phyloP scores from a whole-genome alignment of 2,888 invertebrate genomes.

The Melanargia galathea region DNA sequence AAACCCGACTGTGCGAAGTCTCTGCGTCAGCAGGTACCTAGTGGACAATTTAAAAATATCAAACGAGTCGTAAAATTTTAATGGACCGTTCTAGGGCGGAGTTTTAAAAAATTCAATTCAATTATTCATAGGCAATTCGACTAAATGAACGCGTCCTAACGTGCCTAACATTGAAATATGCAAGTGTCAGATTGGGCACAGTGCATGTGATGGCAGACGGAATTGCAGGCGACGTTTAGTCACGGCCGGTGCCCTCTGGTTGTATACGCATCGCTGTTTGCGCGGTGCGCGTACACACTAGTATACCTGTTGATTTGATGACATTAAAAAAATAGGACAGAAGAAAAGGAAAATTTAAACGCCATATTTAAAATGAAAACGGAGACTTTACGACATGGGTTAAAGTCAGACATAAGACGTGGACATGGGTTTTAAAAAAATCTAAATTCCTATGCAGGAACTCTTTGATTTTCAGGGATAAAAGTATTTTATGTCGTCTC shows the following conservation, averaged over 20 bases:
- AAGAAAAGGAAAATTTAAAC: no score
- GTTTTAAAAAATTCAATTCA: slow-evolving; percentile 28
- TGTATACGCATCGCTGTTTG: slow-evolving; percentile 45
- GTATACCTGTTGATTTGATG: slow-evolving; percentile 31
- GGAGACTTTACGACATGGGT: no score
- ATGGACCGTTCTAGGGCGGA: neutral
- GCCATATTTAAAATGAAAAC: no score
- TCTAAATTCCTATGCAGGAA: no score
- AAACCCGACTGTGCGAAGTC: no score
- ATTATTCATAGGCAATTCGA: slow-evolving; percentile 38
- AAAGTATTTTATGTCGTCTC: no score
- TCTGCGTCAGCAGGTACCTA: no score
- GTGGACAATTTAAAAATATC: neutral
- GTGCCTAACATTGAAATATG: slow-evolving; percentile 77
- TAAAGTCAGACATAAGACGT: no score
- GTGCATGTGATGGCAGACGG: slow-evolving; percentile 60
- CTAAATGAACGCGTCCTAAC: slow-evolving; percentile 51
- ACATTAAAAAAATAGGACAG: no score
- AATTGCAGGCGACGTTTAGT: slow-evolving; percentile 63
- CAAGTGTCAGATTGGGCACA: slow-evolving; percentile 60
- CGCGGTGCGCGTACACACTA: slow-evolving; percentile 43
- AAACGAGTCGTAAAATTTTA: slow-evolving; percentile 10
- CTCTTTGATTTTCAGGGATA: no score
- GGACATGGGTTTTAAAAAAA: no score
- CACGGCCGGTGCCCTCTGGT: slow-evolving; percentile 54